phyloP scores from a whole-genome alignment of 2,113 vertebrate genomes.

The Spilogale gracilis region DNA sequence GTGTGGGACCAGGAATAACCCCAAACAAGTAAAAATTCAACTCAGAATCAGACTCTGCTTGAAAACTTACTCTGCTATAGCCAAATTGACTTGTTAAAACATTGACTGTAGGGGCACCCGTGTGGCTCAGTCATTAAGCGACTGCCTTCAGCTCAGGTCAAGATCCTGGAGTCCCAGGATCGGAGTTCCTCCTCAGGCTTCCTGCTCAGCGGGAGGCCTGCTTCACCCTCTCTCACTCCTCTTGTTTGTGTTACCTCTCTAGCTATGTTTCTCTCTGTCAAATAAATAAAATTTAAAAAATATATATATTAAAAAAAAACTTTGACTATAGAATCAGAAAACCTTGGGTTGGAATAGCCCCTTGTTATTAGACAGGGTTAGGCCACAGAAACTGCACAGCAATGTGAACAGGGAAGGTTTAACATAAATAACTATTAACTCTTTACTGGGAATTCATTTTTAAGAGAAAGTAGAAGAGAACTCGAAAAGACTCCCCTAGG shows the following conservation, averaged over 20 bases:
- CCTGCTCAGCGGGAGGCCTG: no score
- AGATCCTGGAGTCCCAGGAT: no score
- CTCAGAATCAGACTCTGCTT: not conserved
- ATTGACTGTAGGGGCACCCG: not conserved
- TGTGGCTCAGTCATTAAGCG: no score
- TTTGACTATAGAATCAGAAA: not conserved
- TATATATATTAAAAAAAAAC: not conserved
- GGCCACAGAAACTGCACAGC: not conserved
- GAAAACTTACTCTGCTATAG: not conserved
- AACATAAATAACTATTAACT: not conserved
- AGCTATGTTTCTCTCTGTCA: no score
- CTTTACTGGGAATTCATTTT: not conserved
- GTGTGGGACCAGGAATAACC: not conserved
- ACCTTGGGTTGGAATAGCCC: not conserved
- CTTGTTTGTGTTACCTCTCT: no score
- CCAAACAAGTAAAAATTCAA: not conserved
- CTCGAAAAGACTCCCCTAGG: not conserved
- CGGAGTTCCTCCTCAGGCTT: no score
- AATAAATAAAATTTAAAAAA: no score
- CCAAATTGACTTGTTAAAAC: not conserved
- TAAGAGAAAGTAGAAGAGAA: not conserved
- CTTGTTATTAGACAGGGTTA: not conserved
- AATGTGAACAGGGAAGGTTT: not conserved
- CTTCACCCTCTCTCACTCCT: no score
- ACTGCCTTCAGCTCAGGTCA: no score